These are phyloP conservation scores for Lepeophtheirus nordmannii DNA, from an alignment of 2,888 invertebrate species.

Conservation along the genomic window DNA sequence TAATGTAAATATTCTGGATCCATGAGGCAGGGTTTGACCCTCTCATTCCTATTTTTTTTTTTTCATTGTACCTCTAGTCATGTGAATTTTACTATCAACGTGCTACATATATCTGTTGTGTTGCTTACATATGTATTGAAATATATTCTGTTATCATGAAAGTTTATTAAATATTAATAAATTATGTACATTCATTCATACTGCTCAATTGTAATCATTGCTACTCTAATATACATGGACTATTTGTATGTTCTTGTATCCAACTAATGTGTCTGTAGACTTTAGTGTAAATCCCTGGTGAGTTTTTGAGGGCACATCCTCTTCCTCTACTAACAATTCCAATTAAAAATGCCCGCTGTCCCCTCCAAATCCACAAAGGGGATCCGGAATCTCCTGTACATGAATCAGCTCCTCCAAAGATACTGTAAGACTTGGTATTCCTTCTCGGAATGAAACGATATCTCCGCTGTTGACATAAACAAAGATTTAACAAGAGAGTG, in stretches of 20 bases:
- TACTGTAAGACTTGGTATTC: background rate
- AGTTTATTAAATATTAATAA: background rate
- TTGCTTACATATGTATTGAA: no score
- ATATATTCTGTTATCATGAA: background rate
- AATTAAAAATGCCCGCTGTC: background rate
- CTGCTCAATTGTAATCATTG: background rate
- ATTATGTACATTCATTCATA: background rate
- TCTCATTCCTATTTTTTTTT: no score
- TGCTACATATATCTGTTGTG: no score
- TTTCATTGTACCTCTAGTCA: no score
- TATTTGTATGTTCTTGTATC: background rate
- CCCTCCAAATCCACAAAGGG: background rate
- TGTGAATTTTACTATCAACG: no score
- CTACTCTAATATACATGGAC: background rate
- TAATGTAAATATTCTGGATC: no score
- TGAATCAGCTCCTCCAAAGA: background rate
- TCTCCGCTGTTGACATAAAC: no score
- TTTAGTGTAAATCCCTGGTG: background rate
- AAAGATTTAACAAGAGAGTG: no score
- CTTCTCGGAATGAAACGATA: no score
- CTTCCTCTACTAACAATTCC: slow-evolving; percentile 1
- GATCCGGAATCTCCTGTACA: slow-evolving; percentile 1
- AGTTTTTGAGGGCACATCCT: background rate
- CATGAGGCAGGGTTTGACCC: no score
- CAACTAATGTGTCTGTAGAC: background rate